Conservation (phyloP, 1,140 invertebrate genomes). For the Lasioglossum albipes region DNA sequence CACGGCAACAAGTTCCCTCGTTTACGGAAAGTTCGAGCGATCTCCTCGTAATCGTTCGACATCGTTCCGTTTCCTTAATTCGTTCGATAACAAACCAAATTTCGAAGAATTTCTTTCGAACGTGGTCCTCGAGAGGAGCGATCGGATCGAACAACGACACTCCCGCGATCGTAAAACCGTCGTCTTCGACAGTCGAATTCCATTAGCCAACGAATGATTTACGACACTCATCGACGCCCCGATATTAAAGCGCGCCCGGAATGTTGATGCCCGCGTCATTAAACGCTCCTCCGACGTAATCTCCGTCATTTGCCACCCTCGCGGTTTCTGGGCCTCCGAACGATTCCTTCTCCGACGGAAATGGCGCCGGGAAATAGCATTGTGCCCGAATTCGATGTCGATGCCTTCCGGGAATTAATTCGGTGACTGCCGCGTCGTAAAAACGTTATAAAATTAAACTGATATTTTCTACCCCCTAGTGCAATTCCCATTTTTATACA, state of each 20-base stretch:
- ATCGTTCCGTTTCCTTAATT: too few relatives aligned
- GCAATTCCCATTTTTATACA: too few relatives aligned
- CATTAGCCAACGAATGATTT: slow-evolving; percentile 42
- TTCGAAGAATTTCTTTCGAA: neutral
- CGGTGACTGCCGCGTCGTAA: too few relatives aligned
- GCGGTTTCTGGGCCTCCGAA: neutral
- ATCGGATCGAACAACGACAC: neutral
- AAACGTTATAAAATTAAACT: too few relatives aligned
- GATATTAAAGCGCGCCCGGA: slow-evolving; percentile 42
- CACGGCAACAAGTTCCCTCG: slow-evolving; percentile 16
- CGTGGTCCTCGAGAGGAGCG: neutral
- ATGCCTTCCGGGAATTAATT: slow-evolving; percentile 12
- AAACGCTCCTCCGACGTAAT: slow-evolving; percentile 35
- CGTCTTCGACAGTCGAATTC: slow-evolving; percentile 23
- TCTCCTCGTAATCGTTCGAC: too few relatives aligned
- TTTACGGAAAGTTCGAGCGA: neutral
- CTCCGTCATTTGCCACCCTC: slow-evolving; percentile 12
- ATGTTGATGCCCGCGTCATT: slow-evolving; percentile 33
- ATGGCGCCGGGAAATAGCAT: slow-evolving; percentile 28
- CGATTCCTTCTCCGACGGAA: neutral
- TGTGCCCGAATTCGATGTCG: slow-evolving; percentile 34
- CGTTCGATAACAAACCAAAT: neutral
- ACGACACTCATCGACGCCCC: slow-evolving; percentile 36
- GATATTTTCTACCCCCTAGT: too few relatives aligned
- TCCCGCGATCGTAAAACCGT: slow-evolving; percentile 11